phyloP scores from a whole-genome alignment of 2,797 vertebrate genomes.

The Periparus ater region DNA sequence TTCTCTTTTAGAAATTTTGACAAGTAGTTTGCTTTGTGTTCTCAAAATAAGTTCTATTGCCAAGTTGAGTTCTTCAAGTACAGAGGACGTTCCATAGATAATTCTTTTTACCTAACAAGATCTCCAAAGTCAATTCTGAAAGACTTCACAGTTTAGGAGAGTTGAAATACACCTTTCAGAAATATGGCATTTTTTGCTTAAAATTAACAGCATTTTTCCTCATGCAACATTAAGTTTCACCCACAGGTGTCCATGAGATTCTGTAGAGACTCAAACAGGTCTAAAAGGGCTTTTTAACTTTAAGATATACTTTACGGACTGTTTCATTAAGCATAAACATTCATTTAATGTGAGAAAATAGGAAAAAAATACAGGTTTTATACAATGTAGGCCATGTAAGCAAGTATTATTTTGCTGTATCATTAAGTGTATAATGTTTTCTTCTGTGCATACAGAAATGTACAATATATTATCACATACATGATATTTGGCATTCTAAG shows the following conservation, averaged over 20 bases:
- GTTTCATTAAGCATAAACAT: not conserved
- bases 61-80: not conserved
- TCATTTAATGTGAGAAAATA: not conserved
- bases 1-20: not conserved
- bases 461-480: not conserved
- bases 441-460: not conserved
- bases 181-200: not conserved
- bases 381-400: not conserved
- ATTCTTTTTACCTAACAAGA: not conserved
- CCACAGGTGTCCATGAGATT: not conserved
- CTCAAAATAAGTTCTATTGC: not conserved
- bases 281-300: not conserved
- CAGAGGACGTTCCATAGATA: not conserved
- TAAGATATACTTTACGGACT: not conserved
- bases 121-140: not conserved
- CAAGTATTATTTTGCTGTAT: not conserved
- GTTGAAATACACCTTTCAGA: not conserved
- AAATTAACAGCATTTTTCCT: not conserved
- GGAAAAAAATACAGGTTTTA: not conserved
- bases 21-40: not conserved
- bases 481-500: not conserved
- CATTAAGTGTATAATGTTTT: not conserved
- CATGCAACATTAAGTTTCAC: not conserved
- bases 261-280: not conserved
- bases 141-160: not conserved